Percentiles rank a stretch among this genome's conserved stretches.
phyloP scores from a whole-genome alignment of 2,113 vertebrate species.

The Cyphomyrus discorhynchus region DNA sequence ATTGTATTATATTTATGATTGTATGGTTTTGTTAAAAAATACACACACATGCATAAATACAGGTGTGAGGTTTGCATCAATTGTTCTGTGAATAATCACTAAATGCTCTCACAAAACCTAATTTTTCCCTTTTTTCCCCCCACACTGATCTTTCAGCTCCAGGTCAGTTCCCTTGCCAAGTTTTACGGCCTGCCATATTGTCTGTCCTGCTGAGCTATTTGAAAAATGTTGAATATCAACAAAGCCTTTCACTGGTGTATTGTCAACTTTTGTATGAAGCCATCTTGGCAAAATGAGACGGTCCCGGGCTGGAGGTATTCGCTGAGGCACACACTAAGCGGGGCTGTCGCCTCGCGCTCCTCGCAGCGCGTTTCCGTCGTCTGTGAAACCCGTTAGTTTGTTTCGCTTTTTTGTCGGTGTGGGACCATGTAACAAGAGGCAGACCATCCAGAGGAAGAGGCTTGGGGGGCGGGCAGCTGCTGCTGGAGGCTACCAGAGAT shows the following conservation, averaged over 20 bases:
- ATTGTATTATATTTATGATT: background rate
- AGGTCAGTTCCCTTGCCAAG: constrained; percentile 84
- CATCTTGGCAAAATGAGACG: constrained; percentile 95
- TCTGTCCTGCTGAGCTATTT: constrained; percentile 97
- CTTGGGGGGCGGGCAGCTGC: background rate
- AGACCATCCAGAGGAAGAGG: background rate
- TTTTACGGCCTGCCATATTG: constrained; percentile 92
- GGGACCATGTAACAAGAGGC: background rate
- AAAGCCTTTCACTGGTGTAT: constrained; percentile 92
- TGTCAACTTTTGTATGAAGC: constrained; percentile 99
- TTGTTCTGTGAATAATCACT: background rate
- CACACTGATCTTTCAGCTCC: constrained; percentile 66
- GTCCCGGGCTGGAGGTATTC: constrained; percentile 65
- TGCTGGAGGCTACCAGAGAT: background rate
- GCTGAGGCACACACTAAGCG: constrained; percentile 46
- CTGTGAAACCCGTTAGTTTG: background rate
- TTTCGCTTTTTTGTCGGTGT: background rate
- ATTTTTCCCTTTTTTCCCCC: constrained; percentile 24
- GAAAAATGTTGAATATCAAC: constrained; percentile 99
- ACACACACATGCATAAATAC: background rate
- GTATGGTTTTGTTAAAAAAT: background rate
- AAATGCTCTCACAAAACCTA: background rate
- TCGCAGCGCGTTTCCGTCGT: constrained; percentile 9
- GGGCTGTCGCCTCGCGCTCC: constrained; percentile 35
- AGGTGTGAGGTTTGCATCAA: background rate